Evolutionary conservation across 2,797 vertebrate genomes (phyloP), one percentile per base, ranked within the genome.

Genomic region (Macrochelys suwanniensis): DNA sequence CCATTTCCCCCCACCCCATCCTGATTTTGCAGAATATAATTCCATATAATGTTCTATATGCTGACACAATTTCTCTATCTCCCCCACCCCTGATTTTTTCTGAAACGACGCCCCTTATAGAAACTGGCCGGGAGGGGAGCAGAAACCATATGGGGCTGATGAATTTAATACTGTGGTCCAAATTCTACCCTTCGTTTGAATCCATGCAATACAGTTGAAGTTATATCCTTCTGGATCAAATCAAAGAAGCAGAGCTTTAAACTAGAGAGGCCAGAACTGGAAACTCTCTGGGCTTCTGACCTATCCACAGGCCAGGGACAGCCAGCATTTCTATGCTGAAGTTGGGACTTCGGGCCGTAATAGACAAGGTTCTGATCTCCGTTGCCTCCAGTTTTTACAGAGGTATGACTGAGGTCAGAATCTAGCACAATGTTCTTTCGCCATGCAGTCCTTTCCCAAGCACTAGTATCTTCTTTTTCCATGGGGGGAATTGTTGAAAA

Each of bases 361-460:
- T 85, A 92, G 87, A 11, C 87, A 82, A 96, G 95, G 94, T 95
- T 95, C 78, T 0, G 0, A 97, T 95, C 96, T 96, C 80, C 88
- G n/a, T 47, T 94, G 37, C 13, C 90, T 37, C 95, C 77, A 84
- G 96, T 97, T 92, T 94, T 92, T 94, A 42, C 96, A 89, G 88
- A 96, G 96, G 93, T 37, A 90, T 90, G 96, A 90, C 90, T 15
- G 87, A 93, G 93, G 94, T 95, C 0, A 94, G 94, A 95, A 88
- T 80, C 82, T 11, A 11, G 11, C 71, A 45, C 23, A 45, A 23
- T 2, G 11, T 25, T 16, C 3, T 57, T 51, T n/a, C 12, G 23
- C 87, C 91, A 89, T 94, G 94, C 91, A 11, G n/a, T 11, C 50
- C 7, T 47, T 92, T 80, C 19, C 47, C 59, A 80, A 74, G 65